These are phyloP conservation scores for Dryoscopus gambensis DNA, from an alignment of 2,113 vertebrate species.

Conservation along the genomic window DNA sequence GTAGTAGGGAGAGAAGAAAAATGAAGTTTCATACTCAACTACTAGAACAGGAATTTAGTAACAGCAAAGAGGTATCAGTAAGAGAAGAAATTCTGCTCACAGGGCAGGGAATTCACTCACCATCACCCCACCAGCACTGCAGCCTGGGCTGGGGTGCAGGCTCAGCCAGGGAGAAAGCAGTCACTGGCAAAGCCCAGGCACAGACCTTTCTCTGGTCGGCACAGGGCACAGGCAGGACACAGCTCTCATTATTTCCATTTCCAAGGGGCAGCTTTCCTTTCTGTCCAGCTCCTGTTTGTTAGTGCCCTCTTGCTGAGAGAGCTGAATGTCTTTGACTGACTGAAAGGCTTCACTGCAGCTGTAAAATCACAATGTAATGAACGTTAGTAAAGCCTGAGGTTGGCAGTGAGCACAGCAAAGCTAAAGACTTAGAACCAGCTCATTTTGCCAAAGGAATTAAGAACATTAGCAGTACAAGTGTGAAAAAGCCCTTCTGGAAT, in stretches of 20 bases:
- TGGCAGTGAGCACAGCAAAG: neutral
- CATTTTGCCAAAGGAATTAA: constrained; percentile 36
- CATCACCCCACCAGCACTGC: neutral
- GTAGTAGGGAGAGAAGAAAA: neutral
- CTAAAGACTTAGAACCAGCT: constrained; percentile 9
- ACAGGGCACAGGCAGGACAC: neutral
- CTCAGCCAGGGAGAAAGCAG: neutral
- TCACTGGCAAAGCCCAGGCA: neutral
- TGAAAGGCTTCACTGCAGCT: neutral
- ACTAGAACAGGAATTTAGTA: neutral
- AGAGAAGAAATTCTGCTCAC: neutral
- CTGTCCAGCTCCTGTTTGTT: neutral
- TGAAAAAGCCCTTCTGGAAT: constrained; percentile 40
- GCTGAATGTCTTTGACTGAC: constrained; percentile 17
- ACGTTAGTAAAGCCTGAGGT: neutral
- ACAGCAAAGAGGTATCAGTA: neutral
- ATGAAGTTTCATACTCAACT: neutral
- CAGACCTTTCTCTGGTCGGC: neutral
- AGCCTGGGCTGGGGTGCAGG: neutral
- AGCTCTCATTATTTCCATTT: neutral
- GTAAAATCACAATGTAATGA: neutral
- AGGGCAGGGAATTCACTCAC: neutral
- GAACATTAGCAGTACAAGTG: constrained; percentile 28
- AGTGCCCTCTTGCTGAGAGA: constrained; percentile 8
- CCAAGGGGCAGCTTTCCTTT: neutral